A percentile compares a stretch with the other conserved stretches of the same genome.
phyloP scores from a whole-genome alignment of 2,797 vertebrate species.

The Gambusia yucatana region DNA sequence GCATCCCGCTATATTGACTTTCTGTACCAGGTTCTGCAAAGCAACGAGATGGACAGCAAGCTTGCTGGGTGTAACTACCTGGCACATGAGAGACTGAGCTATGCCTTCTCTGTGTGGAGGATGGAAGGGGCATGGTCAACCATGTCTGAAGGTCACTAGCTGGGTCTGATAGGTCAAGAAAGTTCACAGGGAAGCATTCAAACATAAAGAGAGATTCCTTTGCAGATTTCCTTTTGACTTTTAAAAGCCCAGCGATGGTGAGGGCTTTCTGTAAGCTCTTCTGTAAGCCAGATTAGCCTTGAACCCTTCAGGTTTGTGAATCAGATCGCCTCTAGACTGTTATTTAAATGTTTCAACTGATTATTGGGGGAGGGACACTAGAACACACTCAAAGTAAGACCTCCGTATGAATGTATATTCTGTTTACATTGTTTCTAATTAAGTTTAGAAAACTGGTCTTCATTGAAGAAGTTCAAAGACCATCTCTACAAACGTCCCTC shows the following conservation, averaged over 20 bases:
- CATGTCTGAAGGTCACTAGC: conserved; percentile 89
- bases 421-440: conserved; percentile 31
- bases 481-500: conserved; percentile 13
- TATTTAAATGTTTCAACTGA: conserved; percentile 15
- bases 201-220: too few relatives aligned
- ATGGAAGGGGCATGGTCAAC: conserved; percentile 95
- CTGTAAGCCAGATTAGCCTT: background rate
- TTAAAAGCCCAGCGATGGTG: too few relatives aligned
- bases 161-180: background rate
- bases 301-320: conserved; percentile 1
- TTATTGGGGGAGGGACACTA: background rate
- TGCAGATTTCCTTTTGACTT: too few relatives aligned
- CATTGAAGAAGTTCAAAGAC: conserved; percentile 7
- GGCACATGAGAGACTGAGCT: conserved; percentile 92
- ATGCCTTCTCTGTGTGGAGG: conserved; percentile 94
- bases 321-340: conserved; percentile 12
- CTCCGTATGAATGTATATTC: conserved; percentile 10
- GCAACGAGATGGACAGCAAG: conserved; percentile 88
- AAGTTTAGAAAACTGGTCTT: conserved; percentile 10
- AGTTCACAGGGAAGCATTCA: conserved; percentile 13
- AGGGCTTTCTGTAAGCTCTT: background rate
- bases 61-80: conserved; percentile 89
- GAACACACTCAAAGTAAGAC: background rate
- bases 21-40: conserved; percentile 92
- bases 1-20: conserved; percentile 94